A percentile compares a stretch with the other conserved stretches of the same genome.
phyloP scores from a whole-genome alignment of 2,113 vertebrate genomes.

The Calcarius ornatus region DNA sequence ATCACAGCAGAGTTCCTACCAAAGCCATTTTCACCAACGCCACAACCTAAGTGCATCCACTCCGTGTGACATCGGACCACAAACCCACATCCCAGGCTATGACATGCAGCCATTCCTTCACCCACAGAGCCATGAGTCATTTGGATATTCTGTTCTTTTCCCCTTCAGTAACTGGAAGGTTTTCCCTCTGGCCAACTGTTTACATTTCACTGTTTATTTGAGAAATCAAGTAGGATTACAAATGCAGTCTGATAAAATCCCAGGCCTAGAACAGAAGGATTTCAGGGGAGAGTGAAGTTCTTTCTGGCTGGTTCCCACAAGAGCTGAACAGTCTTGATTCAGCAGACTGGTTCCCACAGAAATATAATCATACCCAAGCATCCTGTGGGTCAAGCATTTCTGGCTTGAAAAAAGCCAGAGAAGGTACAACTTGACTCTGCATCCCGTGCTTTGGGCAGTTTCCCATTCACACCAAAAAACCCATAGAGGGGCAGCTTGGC shows the following conservation, averaged over 20 bases:
- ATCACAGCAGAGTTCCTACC: not conserved
- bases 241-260: not conserved
- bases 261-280: not conserved
- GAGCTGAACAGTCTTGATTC: not conserved
- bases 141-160: not conserved
- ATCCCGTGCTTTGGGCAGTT: not conserved
- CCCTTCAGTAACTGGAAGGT: not conserved
- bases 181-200: not conserved
- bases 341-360: not conserved
- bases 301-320: not conserved
- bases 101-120: not conserved
- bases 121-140: not conserved
- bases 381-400: not conserved
- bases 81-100: not conserved
- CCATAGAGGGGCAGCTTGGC: not conserved
- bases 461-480: not conserved
- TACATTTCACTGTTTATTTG: not conserved
- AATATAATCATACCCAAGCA: not conserved
- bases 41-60: not conserved
- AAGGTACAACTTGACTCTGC: not conserved
- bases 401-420: not conserved
- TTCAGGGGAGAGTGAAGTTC: not conserved
- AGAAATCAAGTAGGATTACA: not conserved
- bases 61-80: rapidly evolving
- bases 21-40: not conserved